Conservation (phyloP, 2,888 invertebrate species). For the Tromatobia lineatoria region DNA sequence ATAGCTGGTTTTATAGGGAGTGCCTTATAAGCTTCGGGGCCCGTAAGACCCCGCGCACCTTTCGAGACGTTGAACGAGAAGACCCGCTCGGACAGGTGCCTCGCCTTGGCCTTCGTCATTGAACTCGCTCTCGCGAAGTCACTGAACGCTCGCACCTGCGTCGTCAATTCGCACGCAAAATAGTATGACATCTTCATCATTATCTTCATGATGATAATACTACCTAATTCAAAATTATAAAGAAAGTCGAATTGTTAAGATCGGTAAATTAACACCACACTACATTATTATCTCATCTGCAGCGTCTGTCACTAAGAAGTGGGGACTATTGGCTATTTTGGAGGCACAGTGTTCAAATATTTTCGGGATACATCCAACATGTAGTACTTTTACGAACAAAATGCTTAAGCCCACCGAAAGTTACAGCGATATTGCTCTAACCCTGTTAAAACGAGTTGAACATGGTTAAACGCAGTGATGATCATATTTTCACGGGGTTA, state of each 20-base stretch:
- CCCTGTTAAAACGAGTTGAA: background rate
- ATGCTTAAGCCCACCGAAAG: background rate
- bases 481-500: background rate
- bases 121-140: constrained; percentile 43
- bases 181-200: background rate
- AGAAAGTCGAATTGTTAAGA: background rate
- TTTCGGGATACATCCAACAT: background rate
- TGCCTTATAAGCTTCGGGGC: constrained; percentile 42
- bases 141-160: constrained; percentile 34
- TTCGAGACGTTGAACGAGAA: constrained; percentile 10
- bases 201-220: background rate
- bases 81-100: constrained; percentile 29
- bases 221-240: background rate
- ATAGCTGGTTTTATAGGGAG: constrained; percentile 25
- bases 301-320: background rate
- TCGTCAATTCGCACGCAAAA: background rate
- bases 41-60: constrained; percentile 32
- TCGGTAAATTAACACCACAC: background rate
- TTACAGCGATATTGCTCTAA: background rate
- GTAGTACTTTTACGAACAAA: background rate
- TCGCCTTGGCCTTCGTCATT: constrained; percentile 50
- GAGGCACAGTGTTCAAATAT: too few relatives aligned
- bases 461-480: background rate
- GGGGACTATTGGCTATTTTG: background rate
- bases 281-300: background rate